phyloP scores from a whole-genome alignment of 2,888 invertebrate genomes.

The Seira sanloemensis region DNA sequence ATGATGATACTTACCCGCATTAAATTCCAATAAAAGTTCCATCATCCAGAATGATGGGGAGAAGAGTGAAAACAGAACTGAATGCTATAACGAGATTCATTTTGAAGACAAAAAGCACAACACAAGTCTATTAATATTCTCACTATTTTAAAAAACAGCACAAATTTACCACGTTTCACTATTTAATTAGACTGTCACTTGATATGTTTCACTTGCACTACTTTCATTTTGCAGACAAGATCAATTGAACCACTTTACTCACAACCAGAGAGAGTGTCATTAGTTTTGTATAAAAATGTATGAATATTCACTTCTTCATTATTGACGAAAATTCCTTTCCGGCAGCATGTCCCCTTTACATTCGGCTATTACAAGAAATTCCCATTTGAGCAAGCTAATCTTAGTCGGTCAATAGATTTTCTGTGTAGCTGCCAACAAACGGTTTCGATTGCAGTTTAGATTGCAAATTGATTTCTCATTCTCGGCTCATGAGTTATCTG shows the following conservation, averaged over 20 bases:
- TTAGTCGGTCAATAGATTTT: neutral
- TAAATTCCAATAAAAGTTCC: constrained; percentile 70
- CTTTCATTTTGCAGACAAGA: neutral
- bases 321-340: neutral
- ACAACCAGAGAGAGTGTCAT: neutral
- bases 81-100: constrained; percentile 24
- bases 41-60: constrained; percentile 66
- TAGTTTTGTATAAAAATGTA: constrained; percentile 7
- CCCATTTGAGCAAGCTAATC: neutral
- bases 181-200: neutral
- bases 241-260: neutral
- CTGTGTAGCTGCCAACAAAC: neutral
- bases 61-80: constrained; percentile 6
- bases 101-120: no score
- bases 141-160: neutral
- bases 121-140: neutral
- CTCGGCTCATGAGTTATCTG: neutral
- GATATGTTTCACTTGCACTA: constrained; percentile 16
- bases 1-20: constrained; percentile 63
- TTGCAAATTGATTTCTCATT: neutral
- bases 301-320: neutral
- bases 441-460: neutral
- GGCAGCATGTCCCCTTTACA: neutral
- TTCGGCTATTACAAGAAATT: neutral
- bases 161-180: neutral